phyloP scores from a whole-genome alignment of 2,797 vertebrate species.

The Anguilla marmorata region DNA sequence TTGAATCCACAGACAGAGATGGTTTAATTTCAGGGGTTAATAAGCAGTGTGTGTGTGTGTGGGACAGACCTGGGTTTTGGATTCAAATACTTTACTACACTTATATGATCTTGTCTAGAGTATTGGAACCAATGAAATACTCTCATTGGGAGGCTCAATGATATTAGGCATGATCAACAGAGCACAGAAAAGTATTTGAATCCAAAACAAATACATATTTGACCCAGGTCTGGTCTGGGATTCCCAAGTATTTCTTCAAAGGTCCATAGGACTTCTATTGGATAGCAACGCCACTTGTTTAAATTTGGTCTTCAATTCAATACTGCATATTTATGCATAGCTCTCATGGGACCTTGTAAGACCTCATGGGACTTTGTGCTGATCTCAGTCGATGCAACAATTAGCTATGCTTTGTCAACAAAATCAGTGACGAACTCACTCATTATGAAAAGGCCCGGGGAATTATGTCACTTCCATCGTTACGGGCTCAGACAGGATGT shows the following conservation, averaged over 20 bases:
- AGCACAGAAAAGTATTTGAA: too few relatives aligned
- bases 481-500: slow-evolving; percentile 1
- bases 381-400: not conserved
- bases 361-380: not conserved
- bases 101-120: too few relatives aligned
- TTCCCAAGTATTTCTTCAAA: not conserved
- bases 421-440: not conserved
- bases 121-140: too few relatives aligned
- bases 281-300: not conserved
- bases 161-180: too few relatives aligned
- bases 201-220: too few relatives aligned
- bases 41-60: not conserved
- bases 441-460: not conserved
- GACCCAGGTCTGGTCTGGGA: not conserved
- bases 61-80: too few relatives aligned
- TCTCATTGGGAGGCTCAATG: too few relatives aligned
- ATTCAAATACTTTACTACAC: too few relatives aligned
- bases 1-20: not conserved
- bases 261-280: not conserved
- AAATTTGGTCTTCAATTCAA: not conserved
- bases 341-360: not conserved
- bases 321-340: not conserved
- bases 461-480: not conserved
- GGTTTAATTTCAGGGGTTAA: not conserved
- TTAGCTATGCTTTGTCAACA: not conserved